These are phyloP conservation scores for Vanessa tameamea DNA, from an alignment of 1,140 invertebrate genomes.

Conservation along the genomic window DNA sequence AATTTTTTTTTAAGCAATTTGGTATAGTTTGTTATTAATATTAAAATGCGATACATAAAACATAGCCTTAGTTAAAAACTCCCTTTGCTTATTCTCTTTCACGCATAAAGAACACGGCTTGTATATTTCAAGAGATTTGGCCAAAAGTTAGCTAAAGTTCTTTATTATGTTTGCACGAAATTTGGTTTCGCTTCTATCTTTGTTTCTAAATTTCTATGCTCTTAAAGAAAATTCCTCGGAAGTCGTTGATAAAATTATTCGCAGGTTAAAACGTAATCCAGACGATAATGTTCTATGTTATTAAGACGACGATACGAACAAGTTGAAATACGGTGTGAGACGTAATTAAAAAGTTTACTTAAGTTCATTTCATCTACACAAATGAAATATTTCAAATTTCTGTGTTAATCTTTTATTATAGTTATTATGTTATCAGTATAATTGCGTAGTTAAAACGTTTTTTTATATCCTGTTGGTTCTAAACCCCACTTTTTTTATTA, in stretches of 20 bases:
- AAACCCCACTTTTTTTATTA: no score
- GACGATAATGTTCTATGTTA: neutral
- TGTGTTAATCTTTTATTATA: no score
- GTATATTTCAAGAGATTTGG: constrained; percentile 10
- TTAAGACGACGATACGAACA: neutral
- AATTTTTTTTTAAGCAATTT: no score
- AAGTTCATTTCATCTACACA: no score
- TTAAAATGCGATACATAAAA: neutral
- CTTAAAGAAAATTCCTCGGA: constrained; percentile 15
- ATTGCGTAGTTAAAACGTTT: no score
- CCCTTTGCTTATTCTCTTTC: constrained; percentile 7
- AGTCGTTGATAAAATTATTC: neutral
- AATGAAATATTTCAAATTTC: no score
- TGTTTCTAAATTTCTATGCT: constrained; percentile 14
- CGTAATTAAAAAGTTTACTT: no score
- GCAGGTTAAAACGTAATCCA: neutral
- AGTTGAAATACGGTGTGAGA: no score
- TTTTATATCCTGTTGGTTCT: no score
- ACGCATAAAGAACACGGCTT: constrained; percentile 10
- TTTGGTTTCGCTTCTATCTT: constrained; percentile 17
- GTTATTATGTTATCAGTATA: no score
- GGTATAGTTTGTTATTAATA: neutral
- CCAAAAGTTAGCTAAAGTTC: constrained; percentile 15
- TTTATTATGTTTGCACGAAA: constrained; percentile 15
- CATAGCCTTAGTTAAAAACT: neutral